Base-by-base conservation (phyloP, 2,113 vertebrate species). In the Casuarius casuarius region DNA sequence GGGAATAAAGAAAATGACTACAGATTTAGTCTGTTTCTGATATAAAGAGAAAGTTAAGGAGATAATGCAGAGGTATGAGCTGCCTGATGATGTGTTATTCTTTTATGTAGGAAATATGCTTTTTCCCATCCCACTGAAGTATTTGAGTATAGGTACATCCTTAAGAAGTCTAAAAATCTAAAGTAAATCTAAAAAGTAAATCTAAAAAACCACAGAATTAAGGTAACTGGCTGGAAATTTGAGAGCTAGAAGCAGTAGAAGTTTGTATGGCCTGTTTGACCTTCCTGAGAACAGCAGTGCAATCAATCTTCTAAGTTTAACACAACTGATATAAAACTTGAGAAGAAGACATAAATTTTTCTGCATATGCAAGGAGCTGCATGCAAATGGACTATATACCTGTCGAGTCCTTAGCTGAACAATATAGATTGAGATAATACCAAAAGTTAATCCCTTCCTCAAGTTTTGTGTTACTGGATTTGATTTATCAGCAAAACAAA, bases 271-370 rank as follows among this genome's bases (percentile, higher is more conserved):
- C 44, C 54, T 87, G 19, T 90, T 92, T 92, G 91, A 95, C 94
- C 95, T 96, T 96, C 28, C 1, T 73, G 54, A 71, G 71, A 95
- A 63, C 28, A 91, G 48, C 40, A 85, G 44, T 78, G 26, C 67
- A 72, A 76, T 96, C 67, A 91, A 35, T 94, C 91, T 96, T 84
- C 29, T 38, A 56, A 71, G 61, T 92, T 90, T 89, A 95, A 80
- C 71, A 91, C 71, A 92, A 83, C 25, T 62, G 51, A 15, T 73
- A 91, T 91, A 92, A 96, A 93, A 89, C 42, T 87, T 91, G 54
- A 95, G 22, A 49, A 94, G 74, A 42, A 79, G 66, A 65, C 48
- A 82, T 96, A 95, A 93, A 92, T 96, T 93, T 67, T 92, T 72
- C 71, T 95, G 49, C 71, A 48, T 83, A 85, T 91, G 89, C 77